Conservation (phyloP, 1,140 invertebrate species). For the Lordiphosa mommai region DNA sequence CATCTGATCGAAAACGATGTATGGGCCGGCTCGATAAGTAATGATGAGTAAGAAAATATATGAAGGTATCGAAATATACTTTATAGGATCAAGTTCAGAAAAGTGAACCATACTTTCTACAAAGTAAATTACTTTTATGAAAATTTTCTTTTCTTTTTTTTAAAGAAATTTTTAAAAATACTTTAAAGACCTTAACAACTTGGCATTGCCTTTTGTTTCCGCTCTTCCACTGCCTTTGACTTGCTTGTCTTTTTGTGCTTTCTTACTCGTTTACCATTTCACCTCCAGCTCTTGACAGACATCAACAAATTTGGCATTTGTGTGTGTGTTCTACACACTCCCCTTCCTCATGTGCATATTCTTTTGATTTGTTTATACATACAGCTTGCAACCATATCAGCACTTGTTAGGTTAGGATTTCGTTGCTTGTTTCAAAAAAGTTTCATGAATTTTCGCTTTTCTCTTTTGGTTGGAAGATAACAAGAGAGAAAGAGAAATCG, state of each 20-base stretch:
- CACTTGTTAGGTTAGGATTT: constrained; percentile 65
- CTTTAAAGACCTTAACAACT: background rate
- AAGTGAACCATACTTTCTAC: too few species aligned
- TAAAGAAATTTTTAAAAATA: too few species aligned
- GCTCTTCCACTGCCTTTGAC: background rate
- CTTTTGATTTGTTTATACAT: constrained; percentile 69
- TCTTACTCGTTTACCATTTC: constrained; percentile 1
- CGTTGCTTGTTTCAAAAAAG: constrained; percentile 56
- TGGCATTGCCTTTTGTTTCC: background rate
- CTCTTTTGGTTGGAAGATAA: background rate
- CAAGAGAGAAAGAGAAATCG: constrained; percentile 6
- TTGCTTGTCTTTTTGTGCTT: constrained; percentile 2
- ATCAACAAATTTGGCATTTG: constrained; percentile 42
- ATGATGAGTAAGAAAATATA: too few species aligned
- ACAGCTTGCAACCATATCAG: constrained; percentile 69
- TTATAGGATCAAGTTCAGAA: too few species aligned
- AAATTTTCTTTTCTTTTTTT: too few species aligned
- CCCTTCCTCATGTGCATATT: constrained; percentile 16
- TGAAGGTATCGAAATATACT: too few species aligned
- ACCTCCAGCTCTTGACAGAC: constrained; percentile 29
- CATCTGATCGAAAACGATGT: too few species aligned
- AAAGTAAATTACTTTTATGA: too few species aligned
- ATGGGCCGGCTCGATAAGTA: too few species aligned
- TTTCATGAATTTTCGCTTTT: constrained; percentile 19
- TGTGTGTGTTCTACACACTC: constrained; percentile 12